Evolutionary conservation across 2,888 invertebrate genomes (phyloP), one percentile per base, ranked within the genome.

Genomic region (Cosmorhoe ocellata): DNA sequence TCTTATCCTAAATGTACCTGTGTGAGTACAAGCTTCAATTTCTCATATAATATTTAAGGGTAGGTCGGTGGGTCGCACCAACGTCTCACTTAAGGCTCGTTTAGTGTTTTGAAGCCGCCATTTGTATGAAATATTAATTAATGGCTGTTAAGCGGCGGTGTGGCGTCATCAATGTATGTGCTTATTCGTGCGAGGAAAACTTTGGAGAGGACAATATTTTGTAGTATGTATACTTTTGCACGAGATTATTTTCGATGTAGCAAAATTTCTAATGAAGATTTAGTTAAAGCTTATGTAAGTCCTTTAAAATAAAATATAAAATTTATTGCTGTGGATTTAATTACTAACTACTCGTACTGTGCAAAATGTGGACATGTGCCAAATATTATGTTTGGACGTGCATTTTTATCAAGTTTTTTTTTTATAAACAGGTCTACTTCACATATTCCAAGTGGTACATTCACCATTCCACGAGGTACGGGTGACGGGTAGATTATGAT

Each of bases 61-160:
- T 45, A 60, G 59, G 62, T 66, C 56, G 63, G 61, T 65, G 63
- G 72, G 72, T 67, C 69, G 70, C 59, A 63, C 65, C 76, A 75
- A 80, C 77, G 71, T 77, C 75, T 82, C 79, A 81, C 79, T 85
- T 81, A 81, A 66, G 66, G 69, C 58, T 71, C 74, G 79, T 81
- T 82, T 84, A 84, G 80, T 81, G 83, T 84, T 85, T 69, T 71
- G 83, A 84, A 85, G 83, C 81, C 79, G 76, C 80, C 79, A 81
- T 86, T 83, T 85, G 80, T 78, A 74, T 88, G 78, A 88, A 89
- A 85, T 87, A 89, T 90, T 79, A 81, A 89, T 86, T 86, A 85
- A 85, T 81, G 79, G 74, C 66, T 60, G 69, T 62, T 63, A 61
- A 71, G 74, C 79, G 79, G 30, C 78, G 78, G 34, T 39, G 32